These are phyloP conservation scores for Amphipyra berbera DNA, from an alignment of 2,888 invertebrate species.

Conservation along the genomic window DNA sequence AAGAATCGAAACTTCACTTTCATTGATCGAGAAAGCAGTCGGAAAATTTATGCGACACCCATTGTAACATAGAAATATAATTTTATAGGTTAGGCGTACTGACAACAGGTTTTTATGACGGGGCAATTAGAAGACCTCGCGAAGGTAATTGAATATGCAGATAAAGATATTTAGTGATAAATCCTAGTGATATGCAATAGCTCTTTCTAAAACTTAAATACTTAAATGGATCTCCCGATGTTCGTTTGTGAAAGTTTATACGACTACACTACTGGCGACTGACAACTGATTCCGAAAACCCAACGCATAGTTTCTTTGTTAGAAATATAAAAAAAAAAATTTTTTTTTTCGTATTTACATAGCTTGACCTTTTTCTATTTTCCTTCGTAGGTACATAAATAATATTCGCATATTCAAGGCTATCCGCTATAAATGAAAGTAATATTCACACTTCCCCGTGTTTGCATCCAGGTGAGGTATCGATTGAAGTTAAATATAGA, in stretches of 20 bases:
- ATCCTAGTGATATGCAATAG: constrained; percentile 20
- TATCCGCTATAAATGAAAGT: constrained; percentile 8
- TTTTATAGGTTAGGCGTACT: constrained; percentile 53
- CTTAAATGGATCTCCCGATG: constrained; percentile 29
- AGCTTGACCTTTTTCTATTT: constrained; percentile 37
- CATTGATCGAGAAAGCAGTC: constrained; percentile 68
- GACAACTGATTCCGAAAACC: constrained; percentile 26
- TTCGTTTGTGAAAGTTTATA: constrained; percentile 42
- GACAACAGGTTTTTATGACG: constrained; percentile 36
- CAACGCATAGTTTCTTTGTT: constrained; percentile 28
- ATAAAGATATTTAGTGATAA: constrained; percentile 8
- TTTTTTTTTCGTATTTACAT: constrained; percentile 20
- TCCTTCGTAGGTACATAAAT: constrained; percentile 15
- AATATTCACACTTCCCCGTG: constrained; percentile 27
- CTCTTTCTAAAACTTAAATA: constrained; percentile 24
- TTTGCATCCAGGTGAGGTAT: constrained; percentile 27
- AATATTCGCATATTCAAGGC: constrained; percentile 12
- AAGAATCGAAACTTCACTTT: constrained; percentile 68
- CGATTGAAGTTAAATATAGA: constrained; percentile 49
- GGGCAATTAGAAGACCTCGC: constrained; percentile 23
- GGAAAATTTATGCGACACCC: constrained; percentile 64
- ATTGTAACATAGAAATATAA: constrained; percentile 64
- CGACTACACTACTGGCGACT: constrained; percentile 15
- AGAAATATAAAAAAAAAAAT: constrained; percentile 10
- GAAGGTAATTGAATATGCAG: constrained; percentile 19